phyloP scores from a whole-genome alignment of 2,797 vertebrate genomes.

The Squalus acanthias region DNA sequence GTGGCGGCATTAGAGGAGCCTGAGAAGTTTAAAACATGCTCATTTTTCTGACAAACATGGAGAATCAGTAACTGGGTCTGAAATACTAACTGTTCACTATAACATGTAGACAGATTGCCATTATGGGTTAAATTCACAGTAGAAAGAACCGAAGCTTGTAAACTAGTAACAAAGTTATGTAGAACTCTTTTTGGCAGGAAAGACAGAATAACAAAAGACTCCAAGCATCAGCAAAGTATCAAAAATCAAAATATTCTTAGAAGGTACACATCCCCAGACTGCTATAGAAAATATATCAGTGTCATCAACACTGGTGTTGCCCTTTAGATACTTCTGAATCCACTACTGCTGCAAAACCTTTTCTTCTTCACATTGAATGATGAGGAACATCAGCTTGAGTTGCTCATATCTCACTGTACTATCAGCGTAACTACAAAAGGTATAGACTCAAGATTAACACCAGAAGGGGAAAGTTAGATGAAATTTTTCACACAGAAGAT shows the following conservation, averaged over 20 bases:
- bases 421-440: background rate
- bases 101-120: background rate
- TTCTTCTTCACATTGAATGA: background rate
- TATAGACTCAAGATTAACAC: background rate
- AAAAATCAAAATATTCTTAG: background rate
- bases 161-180: background rate
- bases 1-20: background rate
- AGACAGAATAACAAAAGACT: background rate
- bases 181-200: background rate
- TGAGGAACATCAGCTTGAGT: background rate
- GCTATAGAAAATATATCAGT: background rate
- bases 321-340: background rate
- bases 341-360: background rate
- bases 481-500: background rate
- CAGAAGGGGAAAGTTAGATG: background rate
- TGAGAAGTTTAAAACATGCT: background rate
- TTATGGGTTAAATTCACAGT: background rate
- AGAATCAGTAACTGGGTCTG: background rate
- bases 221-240: background rate
- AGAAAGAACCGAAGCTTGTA: background rate
- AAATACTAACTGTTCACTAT: background rate
- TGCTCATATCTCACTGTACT: background rate
- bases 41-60: background rate
- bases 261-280: background rate
- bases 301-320: background rate